phyloP scores from a whole-genome alignment of 2,113 vertebrate species.

The Gymnarchus niloticus region DNA sequence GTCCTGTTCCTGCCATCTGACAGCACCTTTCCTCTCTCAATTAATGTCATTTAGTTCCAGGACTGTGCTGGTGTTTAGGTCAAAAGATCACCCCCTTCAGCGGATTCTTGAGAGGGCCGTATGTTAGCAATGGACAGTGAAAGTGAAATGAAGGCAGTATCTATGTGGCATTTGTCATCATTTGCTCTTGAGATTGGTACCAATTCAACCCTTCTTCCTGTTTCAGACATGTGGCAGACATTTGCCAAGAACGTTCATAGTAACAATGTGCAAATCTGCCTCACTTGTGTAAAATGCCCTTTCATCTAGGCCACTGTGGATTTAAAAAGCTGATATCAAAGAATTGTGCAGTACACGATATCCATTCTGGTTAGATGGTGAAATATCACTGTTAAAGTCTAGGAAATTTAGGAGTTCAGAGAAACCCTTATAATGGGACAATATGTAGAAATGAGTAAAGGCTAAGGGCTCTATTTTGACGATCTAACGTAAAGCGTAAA shows the following conservation, averaged over 20 bases:
- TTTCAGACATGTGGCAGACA: background rate
- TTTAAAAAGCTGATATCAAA: background rate
- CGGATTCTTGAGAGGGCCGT: background rate
- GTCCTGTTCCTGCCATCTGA: constrained; percentile 27
- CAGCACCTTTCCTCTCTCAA: constrained; percentile 21
- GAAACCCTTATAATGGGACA: background rate
- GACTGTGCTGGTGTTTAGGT: background rate
- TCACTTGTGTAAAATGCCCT: background rate
- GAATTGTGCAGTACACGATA: background rate
- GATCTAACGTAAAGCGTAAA: too few relatives aligned
- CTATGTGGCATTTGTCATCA: background rate
- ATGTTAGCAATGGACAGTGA: background rate
- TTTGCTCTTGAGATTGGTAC: background rate
- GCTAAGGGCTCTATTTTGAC: too few relatives aligned
- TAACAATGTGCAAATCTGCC: background rate
- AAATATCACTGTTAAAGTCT: background rate
- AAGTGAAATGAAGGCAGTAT: background rate
- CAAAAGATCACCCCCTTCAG: background rate
- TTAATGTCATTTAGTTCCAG: constrained; percentile 28
- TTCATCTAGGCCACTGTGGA: background rate
- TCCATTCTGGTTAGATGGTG: background rate
- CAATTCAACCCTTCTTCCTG: background rate
- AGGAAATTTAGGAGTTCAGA: constrained; percentile 7
- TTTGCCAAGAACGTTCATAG: background rate
- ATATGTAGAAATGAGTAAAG: background rate